These are phyloP conservation scores for Agriopis aurantiaria DNA, from an alignment of 2,888 invertebrate genomes.

Conservation along the genomic window DNA sequence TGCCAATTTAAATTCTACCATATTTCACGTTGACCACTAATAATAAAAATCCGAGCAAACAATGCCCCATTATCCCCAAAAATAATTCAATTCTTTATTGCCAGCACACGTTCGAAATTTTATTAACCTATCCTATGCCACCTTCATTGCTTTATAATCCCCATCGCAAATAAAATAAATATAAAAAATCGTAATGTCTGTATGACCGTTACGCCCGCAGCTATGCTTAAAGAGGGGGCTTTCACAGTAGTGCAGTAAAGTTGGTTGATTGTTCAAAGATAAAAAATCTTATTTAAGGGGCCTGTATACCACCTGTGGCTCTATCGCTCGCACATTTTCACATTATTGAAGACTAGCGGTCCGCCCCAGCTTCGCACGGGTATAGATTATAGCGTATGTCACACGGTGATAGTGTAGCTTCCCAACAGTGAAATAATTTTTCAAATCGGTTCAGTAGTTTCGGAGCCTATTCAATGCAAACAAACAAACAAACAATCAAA, in stretches of 20 bases:
- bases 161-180: slow-evolving; percentile 65
- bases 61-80: slow-evolving; percentile 49
- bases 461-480: no score
- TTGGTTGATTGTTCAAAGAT: neutral
- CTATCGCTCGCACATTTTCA: no score
- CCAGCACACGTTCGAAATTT: slow-evolving; percentile 55
- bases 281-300: no score
- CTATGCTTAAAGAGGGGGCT: slow-evolving; percentile 39
- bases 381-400: no score
- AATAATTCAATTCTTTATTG: slow-evolving; percentile 58
- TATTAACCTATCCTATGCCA: slow-evolving; percentile 56
- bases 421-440: no score
- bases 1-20: slow-evolving; percentile 5
- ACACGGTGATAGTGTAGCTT: no score
- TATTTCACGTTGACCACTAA: slow-evolving; percentile 34
- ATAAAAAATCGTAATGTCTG: slow-evolving; percentile 59
- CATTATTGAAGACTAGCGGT: no score
- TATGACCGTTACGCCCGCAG: slow-evolving; percentile 64
- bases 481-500: no score
- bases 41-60: slow-evolving; percentile 39
- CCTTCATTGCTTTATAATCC: slow-evolving; percentile 72
- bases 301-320: no score
- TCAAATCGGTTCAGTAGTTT: no score
- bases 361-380: no score
- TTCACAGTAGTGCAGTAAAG: slow-evolving; percentile 30